A percentile compares a stretch with the other conserved stretches of the same genome.
phyloP scores from a whole-genome alignment of 2,888 invertebrate genomes.

The Zaprionus obscuricornis region DNA sequence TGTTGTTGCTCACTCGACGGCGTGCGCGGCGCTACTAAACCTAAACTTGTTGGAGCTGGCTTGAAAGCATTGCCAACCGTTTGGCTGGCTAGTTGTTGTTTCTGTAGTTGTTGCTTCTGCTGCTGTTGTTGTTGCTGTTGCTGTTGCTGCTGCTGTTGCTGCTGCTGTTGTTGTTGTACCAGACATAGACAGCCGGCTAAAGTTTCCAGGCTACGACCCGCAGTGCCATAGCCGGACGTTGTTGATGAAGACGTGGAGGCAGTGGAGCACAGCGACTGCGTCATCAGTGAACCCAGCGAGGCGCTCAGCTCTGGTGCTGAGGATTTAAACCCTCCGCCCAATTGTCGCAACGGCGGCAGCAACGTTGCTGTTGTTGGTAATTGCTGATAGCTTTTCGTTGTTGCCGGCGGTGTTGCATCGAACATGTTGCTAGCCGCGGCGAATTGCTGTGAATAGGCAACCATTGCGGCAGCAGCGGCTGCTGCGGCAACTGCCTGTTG shows the following conservation, averaged over 20 bases:
- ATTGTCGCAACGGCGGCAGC: constrained; percentile 26
- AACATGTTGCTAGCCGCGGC: constrained; percentile 70
- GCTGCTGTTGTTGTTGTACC: constrained; percentile 43
- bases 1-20: constrained; percentile 75
- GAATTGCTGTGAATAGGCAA: constrained; percentile 70
- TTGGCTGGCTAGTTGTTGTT: constrained; percentile 54
- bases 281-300: constrained; percentile 77
- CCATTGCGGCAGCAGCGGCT: constrained; percentile 76
- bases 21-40: constrained; percentile 78
- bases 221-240: constrained; percentile 78
- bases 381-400: constrained; percentile 65
- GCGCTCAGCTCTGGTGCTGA: constrained; percentile 78
- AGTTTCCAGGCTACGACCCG: constrained; percentile 77
- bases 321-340: constrained; percentile 69
- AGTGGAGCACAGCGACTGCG: constrained; percentile 78
- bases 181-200: constrained; percentile 65
- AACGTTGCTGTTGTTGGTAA: constrained; percentile 46
- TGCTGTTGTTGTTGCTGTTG: constrained; percentile 37
- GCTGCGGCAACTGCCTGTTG: constrained; percentile 67
- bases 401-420: constrained; percentile 64
- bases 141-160: constrained; percentile 43
- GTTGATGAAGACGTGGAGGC: constrained; percentile 64
- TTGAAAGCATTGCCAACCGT: constrained; percentile 61
- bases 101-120: constrained; percentile 37
- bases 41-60: constrained; percentile 72